Evolutionary conservation across 2,888 invertebrate species (phyloP), one percentile per base, ranked within the genome.

Genomic region (Coelopa pilipes): DNA sequence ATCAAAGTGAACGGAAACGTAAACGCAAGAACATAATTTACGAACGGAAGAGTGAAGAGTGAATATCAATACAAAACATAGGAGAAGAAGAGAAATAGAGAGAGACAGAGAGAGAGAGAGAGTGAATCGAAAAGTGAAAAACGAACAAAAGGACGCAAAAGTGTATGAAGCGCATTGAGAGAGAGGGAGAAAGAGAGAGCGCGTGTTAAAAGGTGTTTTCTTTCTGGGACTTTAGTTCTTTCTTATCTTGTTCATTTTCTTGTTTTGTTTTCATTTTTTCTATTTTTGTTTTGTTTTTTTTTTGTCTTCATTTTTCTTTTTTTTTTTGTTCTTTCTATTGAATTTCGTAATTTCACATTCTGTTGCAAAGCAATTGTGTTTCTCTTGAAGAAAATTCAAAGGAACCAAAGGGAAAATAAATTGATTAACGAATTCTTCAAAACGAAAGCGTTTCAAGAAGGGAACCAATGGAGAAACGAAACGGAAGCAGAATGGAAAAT

Each of bases 171-270:
- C 24, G 75, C 72, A 76, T 72, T 65, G 75, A 71, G 34, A 77
- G 75, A 70, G 62, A 77, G 72, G 72, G 68, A 75, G 67, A 72
- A 66, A 77, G 55, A 74, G 70, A 72, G 72, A 73, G 72, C 71
- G 66, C 66, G 67, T 76, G 76, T 70, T 62, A 76, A 76, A 71
- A 70, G n/a, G 46, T 53, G 47, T 49, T 73, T 71, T 63, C 65
- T 57, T 57, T 53, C 34, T 34, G 34, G 34, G 34, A 34, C 34
- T 34, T 34, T 34, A 34, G 34, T 34, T 34, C 34, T 34, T 34
- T 34, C 34, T 34, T 34, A 34, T 34, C 34, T 34, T 34, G 34
- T 34, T 34, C 34, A 34, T 34, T 34, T 34, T 34, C 34, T 34
- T 34, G 34, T 34, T 34, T 34, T 34, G 34, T 34, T 4, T 34